Evolutionary conservation across 2,113 vertebrate genomes (phyloP), one percentile per base, ranked within the genome.

Genomic region (Platycercus adscitus): DNA sequence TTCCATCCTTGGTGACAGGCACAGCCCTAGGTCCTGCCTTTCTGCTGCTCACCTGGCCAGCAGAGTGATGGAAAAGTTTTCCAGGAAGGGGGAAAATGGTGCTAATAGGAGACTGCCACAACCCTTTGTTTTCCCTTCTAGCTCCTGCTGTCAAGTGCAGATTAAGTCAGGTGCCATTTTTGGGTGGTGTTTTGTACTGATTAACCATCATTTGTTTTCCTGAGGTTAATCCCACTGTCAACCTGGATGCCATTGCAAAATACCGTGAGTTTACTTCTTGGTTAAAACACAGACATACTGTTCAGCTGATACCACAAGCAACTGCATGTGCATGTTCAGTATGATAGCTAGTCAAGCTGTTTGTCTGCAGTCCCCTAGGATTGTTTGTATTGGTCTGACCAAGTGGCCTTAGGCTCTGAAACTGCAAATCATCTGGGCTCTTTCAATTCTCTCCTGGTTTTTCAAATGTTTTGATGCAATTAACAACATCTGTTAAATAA

Each of bases 251-350:
- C 31, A 8, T 14, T 49, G 47, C 66, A 46, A 46, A 86, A 43
- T 49, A 35, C 11, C 6, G 12, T 4, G 55, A 43, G 56, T 55
- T 93, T 76, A 55, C 60, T 82, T 79, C 18, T 52, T 35, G 31
- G 23, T 28, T 55, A 49, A 75, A 43, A n/a, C 23, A 18, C 2
- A 9, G 53, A 43, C 7, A 6, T 2, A 3, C 21, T 3, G 46
- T 49, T 70, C 31, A 17, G 0, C 39, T n/a, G 35, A 13, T n/a
- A 18, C 2, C 6, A 2, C 46, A 20, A 18, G 71, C 64, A 21
- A 24, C 17, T 3, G 12, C 0, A 0, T 20, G 47, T 56, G 49
- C 20, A 0, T 0, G 20, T 12, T 53, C 31, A 7, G 66, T 2
- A 3, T 5, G 69, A 5, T 31, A 33, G 90, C 37, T 10, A 13